Evolutionary conservation across 2,797 vertebrate species (phyloP).

Genomic region (Microcaecilia unicolor): DNA sequence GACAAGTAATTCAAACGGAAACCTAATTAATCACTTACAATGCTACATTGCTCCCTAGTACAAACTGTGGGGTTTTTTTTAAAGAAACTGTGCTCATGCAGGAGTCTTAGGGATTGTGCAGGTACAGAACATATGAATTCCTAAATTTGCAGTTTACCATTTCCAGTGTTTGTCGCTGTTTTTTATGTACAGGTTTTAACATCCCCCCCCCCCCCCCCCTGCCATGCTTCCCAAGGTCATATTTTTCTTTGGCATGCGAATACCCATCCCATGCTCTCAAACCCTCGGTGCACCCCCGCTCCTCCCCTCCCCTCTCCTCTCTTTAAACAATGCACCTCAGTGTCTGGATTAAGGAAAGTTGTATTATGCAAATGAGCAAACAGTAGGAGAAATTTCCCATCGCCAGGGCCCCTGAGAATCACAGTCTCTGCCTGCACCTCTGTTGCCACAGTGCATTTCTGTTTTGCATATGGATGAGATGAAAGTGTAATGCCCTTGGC

Average conservation of each 20-base stretch:
- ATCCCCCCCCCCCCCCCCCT: no score
- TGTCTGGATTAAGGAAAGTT: slow-evolving; percentile 47
- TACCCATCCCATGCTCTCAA: slow-evolving; percentile 19
- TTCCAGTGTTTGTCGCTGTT: no score
- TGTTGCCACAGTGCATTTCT: slow-evolving; percentile 46
- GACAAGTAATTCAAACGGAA: no score
- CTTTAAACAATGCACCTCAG: slow-evolving; percentile 51
- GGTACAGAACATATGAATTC: no score
- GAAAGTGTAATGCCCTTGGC: slow-evolving; percentile 35
- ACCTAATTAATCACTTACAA: no score
- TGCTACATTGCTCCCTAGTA: no score
- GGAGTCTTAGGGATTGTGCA: no score
- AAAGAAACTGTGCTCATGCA: no score
- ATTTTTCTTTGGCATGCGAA: slow-evolving; percentile 8
- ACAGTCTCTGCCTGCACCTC: slow-evolving; percentile 34
- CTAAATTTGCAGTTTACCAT: no score
- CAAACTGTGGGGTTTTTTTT: no score
- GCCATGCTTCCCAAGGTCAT: no score
- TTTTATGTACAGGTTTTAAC: slow-evolving; percentile 12
- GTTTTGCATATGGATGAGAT: slow-evolving; percentile 57
- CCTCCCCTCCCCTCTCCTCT: slow-evolving; percentile 24
- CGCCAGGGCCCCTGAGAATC: slow-evolving; percentile 28
- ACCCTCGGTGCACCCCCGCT: slow-evolving; percentile 7
- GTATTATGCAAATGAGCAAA: slow-evolving; percentile 51
- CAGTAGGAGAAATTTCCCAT: slow-evolving; percentile 37